Conservation (phyloP, 2,888 invertebrate genomes). For the Kuschelorhynchus macadamiae region DNA sequence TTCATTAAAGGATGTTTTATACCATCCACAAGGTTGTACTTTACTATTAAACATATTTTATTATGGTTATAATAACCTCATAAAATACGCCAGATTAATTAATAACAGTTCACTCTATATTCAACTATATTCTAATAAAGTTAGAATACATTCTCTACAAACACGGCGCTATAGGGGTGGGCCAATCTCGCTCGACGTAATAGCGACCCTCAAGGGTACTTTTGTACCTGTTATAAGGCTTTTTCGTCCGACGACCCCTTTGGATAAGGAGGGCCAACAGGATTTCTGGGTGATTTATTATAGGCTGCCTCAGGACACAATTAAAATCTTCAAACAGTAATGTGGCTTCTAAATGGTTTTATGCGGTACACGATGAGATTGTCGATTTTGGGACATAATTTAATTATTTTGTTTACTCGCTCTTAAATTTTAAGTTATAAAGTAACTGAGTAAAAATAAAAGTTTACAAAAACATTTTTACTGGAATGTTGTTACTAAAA, state of each 20-base stretch:
- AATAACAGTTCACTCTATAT: slow-evolving; percentile 4
- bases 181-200: slow-evolving; percentile 29
- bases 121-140: slow-evolving; percentile 20
- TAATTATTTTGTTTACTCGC: too few species aligned
- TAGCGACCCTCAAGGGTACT: slow-evolving; percentile 32
- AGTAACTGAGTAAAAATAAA: too few species aligned
- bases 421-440: too few species aligned
- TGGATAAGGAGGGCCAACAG: slow-evolving; percentile 40
- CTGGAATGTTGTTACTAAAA: too few species aligned
- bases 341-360: slow-evolving; percentile 28
- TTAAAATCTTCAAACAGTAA: slow-evolving; percentile 26
- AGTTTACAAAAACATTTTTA: neutral
- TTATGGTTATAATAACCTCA: too few species aligned
- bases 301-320: slow-evolving; percentile 15
- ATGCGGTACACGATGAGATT: neutral
- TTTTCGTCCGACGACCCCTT: slow-evolving; percentile 40
- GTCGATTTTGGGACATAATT: too few species aligned
- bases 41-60: too few species aligned
- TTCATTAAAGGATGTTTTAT: too few species aligned
- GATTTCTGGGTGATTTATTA: slow-evolving; percentile 40
- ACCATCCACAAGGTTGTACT: too few species aligned
- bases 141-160: slow-evolving; percentile 27
- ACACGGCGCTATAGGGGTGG: slow-evolving; percentile 22
- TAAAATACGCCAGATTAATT: slow-evolving; percentile 8
- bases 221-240: slow-evolving; percentile 43